These are phyloP conservation scores for Lacerta bilineata DNA, from an alignment of 2,797 vertebrate genomes.

Conservation along the genomic window DNA sequence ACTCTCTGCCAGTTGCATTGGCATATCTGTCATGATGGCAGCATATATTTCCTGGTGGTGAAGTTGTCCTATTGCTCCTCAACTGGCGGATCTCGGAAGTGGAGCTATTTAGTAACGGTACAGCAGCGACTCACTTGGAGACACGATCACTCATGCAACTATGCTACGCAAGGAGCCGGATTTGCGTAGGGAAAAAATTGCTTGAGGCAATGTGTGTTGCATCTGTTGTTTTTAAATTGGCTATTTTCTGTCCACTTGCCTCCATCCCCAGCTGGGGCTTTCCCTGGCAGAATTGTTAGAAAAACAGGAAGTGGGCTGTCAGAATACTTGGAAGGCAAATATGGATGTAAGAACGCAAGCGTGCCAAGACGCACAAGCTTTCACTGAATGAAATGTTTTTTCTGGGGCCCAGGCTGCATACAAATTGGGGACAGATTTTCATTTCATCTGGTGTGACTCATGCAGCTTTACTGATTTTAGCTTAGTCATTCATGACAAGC, in stretches of 20 bases:
- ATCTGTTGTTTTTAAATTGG: not conserved
- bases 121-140: not conserved
- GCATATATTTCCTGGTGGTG: too few relatives aligned
- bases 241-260: not conserved
- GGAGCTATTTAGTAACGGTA: not conserved
- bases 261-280: not conserved
- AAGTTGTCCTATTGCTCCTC: not conserved
- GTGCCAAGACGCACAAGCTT: not conserved
- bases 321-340: conserved; percentile 11
- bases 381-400: not conserved
- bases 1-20: too few relatives aligned
- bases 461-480: not conserved
- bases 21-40: too few relatives aligned
- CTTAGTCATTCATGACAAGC: conserved; percentile 2
- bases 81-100: not conserved
- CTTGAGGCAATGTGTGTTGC: not conserved
- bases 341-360: not conserved
- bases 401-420: not conserved
- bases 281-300: conserved; percentile 31
- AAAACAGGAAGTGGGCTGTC: conserved; percentile 23
- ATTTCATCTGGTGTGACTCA: not conserved
- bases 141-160: not conserved
- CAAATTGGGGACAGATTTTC: not conserved
- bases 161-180: not conserved
- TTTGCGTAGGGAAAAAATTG: not conserved